Conservation (phyloP, 2,888 invertebrate species). For the Auanema freiburgensis region DNA sequence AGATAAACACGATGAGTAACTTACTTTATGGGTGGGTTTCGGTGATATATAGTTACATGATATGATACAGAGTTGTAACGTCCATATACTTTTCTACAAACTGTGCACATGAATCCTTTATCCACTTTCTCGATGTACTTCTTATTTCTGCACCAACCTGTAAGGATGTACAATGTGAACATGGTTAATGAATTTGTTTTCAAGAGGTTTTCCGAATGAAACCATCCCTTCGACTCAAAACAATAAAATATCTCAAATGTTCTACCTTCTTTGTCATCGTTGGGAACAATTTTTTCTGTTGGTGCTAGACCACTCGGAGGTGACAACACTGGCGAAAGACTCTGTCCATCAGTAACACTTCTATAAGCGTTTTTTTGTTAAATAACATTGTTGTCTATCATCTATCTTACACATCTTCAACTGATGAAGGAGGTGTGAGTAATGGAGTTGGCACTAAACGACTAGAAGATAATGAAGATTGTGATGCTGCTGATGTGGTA, state of each 20-base stretch:
- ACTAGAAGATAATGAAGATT: neutral
- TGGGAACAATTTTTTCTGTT: slow-evolving; percentile 52
- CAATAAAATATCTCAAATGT: too few species aligned
- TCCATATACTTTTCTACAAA: slow-evolving; percentile 61
- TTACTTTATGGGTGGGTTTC: slow-evolving; percentile 63
- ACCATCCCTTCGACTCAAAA: neutral
- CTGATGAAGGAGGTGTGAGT: slow-evolving; percentile 13
- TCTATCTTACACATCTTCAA: slow-evolving; percentile 9
- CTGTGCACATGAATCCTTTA: slow-evolving; percentile 57
- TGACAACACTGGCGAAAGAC: slow-evolving; percentile 29
- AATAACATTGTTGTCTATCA: neutral
- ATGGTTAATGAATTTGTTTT: neutral
- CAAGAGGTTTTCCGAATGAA: neutral
- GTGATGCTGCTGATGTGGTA: neutral
- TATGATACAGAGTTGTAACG: slow-evolving; percentile 64
- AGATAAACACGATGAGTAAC: neutral
- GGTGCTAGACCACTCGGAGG: slow-evolving; percentile 24
- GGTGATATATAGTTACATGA: slow-evolving; percentile 65
- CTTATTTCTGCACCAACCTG: slow-evolving; percentile 64
- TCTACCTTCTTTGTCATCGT: slow-evolving; percentile 61
- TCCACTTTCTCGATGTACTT: slow-evolving; percentile 61
- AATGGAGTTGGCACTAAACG: neutral
- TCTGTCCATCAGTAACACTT: slow-evolving; percentile 10
- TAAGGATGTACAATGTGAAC: neutral
- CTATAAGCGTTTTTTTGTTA: neutral